Base-by-base conservation (phyloP, 1,140 invertebrate genomes). In the Drosophila takahashii region DNA sequence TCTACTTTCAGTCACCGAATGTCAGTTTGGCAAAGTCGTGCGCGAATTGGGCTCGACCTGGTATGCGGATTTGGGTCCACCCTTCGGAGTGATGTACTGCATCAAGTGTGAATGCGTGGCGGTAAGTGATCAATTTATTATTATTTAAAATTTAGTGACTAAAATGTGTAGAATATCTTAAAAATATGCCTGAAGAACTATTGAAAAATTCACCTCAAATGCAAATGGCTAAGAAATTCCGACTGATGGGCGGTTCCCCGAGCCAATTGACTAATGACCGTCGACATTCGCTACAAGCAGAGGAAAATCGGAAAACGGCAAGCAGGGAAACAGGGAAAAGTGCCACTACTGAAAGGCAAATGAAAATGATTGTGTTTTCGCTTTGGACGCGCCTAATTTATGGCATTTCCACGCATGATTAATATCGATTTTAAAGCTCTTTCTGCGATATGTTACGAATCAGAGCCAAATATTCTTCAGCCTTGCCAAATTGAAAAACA, bases 61-160 rank as follows among this genome's bases (percentile, higher is more conserved):
- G 97, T 96, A 95, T 90, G 96, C 97, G 22, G 96, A 98, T 93
- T 93, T 98, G 50, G 97, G 97, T 57, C 96, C 96, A 45, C 97
- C 97, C 8, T 98, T 98, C 92, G 97, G 97, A 48, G 95, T 97
- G 44, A 97, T 98, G 95, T 97, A 96, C 93, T 98, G 97, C 94
- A 97, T 98, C 92, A 95, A 96, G 93, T 98, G 97, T 94, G 96
- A 97, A 93, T 98, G 97, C 93, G 94, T 97, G 86, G 94, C 95
- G 94, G 97, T 98, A 95, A 96, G 97, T 89, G 2, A 9, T 54
- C 11, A 15, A 51, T 1, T n/a, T 36, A 11, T 4, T 13, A 37
- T 37, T 37, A 11, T n/a, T 37, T 37, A 13, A 37, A 37, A 37
- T 2, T 1, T 32, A 32, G 29, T 2, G 9, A 42, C 15, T 16